Evolutionary conservation across 2,888 invertebrate species (phyloP), one percentile per base, ranked within the genome.

Genomic region (Tetragonisca angustula): DNA sequence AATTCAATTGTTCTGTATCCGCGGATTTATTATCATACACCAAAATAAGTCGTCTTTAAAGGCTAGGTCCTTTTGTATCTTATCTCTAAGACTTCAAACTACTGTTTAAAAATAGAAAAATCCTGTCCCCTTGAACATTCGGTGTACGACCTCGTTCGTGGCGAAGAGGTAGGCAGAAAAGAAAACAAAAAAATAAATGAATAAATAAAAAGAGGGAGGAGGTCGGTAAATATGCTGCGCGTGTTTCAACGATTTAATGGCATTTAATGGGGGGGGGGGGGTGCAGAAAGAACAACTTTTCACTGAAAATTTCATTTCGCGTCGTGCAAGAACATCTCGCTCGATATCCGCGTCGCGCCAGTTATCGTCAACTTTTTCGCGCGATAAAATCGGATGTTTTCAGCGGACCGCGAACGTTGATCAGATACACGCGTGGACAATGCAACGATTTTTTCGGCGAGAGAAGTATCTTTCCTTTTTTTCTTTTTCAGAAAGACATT

Each of bases 291-390:
- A 61, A 75, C 62, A 80, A 77, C 83, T 69, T 83, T 83, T 83
- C 83, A 59, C 72, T 83, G 73, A 70, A 36, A 84, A 83, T 84
- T 83, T 76, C 75, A 84, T 84, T 84, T 62, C 83, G 75, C 70
- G 61, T 19, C 49, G 62, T 24, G 32, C n/a, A 50, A 32, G 24
- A 50, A 32, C 69, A 49, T 19, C 32, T 9, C 56, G 54, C 67
- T 27, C 76, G 69, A 76, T 78, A 72, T 50, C 72, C 36, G 32
- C 54, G 50, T 49, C 32, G 32, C 32, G 56, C 50, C 24, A 64
- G 54, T 77, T 77, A 77, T 64, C 77, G 36, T 24, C 70, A 56
- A 54, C 71, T 71, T 77, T 27, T 73, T 78, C 61, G 49, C 70
- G 50, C 62, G 32, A 61, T 61, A 61, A 61, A 61, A 24, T 17